phyloP scores from a whole-genome alignment of 2,888 invertebrate species.

The Hoplodrina blanda region DNA sequence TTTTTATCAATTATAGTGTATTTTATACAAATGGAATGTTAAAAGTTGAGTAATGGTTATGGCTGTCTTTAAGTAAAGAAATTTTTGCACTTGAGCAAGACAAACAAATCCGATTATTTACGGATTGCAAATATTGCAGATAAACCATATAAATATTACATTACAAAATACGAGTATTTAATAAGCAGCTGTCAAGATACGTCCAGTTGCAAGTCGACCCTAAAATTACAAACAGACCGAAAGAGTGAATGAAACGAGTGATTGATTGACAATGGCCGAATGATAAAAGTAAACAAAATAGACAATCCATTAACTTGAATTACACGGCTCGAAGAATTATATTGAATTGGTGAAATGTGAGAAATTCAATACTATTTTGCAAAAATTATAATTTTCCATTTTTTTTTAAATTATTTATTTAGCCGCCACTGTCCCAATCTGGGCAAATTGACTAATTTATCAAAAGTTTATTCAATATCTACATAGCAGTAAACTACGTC shows the following conservation, averaged over 20 bases:
- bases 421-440: too few species aligned
- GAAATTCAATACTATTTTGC: slow-evolving; percentile 3
- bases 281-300: slow-evolving; percentile 37
- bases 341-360: slow-evolving; percentile 12
- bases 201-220: slow-evolving; percentile 24
- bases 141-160: not conserved
- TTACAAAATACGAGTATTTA: slow-evolving; percentile 1
- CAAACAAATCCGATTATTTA: not conserved
- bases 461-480: too few species aligned
- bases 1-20: too few species aligned
- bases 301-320: slow-evolving; percentile 33
- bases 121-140: not conserved
- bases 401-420: too few species aligned
- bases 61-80: too few species aligned
- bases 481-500: slow-evolving; percentile 2
- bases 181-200: slow-evolving; percentile 23
- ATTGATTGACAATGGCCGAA: slow-evolving; percentile 43
- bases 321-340: slow-evolving; percentile 14
- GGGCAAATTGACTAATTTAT: too few species aligned
- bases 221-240: slow-evolving; percentile 22
- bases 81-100: too few species aligned
- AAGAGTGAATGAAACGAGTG: slow-evolving; percentile 26
- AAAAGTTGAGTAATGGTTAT: too few species aligned
- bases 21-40: too few species aligned
- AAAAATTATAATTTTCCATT: not conserved